Base-by-base conservation (phyloP, 2,113 vertebrate species). In the Serinus canaria region DNA sequence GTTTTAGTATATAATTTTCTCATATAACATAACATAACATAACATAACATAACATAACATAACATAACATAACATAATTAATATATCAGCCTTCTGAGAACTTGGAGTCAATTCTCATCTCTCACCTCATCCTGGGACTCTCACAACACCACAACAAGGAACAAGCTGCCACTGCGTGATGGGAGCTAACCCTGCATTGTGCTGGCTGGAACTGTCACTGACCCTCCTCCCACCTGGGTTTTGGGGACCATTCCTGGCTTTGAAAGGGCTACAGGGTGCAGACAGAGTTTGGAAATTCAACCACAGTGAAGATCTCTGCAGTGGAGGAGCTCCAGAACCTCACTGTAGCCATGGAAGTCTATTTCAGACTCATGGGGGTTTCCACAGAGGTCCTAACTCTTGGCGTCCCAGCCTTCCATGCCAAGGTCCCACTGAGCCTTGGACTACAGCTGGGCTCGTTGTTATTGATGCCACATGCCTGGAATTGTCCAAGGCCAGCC, bases 161-260 rank as follows among this genome's bases (percentile, higher is more conserved):
- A 25, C 5, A 4, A 22, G 7, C 31, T 59, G 1, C 43, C 1
- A 2, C 11, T 31, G 68, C 0, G 0, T 23, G 39, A 4, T 2
- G 19, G 63, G 70, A 9, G 10, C 28, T 30, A 11, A 31, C 33
- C 55, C 15, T 35, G 47, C 23, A 3, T 31, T 35, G 10, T 24
- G 25, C 41, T 52, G 60, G 11, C 47, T 84, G 41, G 14, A 47
- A 1, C 13, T 11, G 13, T 2, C 46, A 7, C 63, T 41, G 35
- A 4, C 28, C 5, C 22, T 41, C 49, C 43, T 80, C 12, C 58
- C 44, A 3, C 0, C 0, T 15, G 52, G 27, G 13, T 47, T 64
- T 43, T 56, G 35, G 74, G 49, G 46, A n/a, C 24, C 13, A 7
- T 18, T 60, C 28, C 33, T 81, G 7, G 0, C 56, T 78, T 44